phyloP scores from a whole-genome alignment of 2,797 vertebrate genomes.

The Pelochelys cantorii region DNA sequence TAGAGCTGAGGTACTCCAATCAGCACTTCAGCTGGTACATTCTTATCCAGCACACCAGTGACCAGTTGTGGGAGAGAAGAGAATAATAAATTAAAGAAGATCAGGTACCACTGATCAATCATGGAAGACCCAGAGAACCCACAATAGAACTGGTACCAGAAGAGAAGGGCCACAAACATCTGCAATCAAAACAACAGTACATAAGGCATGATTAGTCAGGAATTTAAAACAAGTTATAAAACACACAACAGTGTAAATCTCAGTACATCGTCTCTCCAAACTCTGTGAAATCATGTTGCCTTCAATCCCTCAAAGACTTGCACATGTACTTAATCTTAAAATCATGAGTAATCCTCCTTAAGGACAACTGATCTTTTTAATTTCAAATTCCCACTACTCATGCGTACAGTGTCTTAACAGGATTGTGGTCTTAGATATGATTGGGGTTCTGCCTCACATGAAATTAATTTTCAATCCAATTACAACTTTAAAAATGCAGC shows the following conservation, averaged over 20 bases:
- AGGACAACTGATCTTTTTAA: neutral
- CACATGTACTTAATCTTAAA: neutral
- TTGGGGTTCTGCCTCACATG: neutral
- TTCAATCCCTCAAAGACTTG: neutral
- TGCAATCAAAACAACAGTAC: constrained; percentile 68
- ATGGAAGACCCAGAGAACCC: constrained; percentile 97
- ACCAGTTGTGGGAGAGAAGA: constrained; percentile 97
- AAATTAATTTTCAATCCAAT: constrained; percentile 7
- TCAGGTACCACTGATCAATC: constrained; percentile 99
- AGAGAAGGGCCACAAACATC: constrained; percentile 98
- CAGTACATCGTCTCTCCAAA: neutral
- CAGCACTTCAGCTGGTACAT: constrained; percentile 89
- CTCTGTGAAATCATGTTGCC: neutral
- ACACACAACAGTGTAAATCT: neutral
- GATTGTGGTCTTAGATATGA: neutral
- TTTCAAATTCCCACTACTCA: neutral
- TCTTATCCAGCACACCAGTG: constrained; percentile 95
- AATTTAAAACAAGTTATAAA: neutral
- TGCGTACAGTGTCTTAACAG: neutral
- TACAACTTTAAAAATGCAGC: neutral
- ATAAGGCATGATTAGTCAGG: neutral
- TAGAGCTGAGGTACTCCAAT: constrained; percentile 93
- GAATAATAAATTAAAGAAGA: constrained; percentile 99
- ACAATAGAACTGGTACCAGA: constrained; percentile 99
- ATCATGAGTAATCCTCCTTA: rapidly evolving